Evolutionary conservation across 1,140 invertebrate genomes (phyloP), one percentile per base, ranked within the genome.

Genomic region (Heliothis virescens): DNA sequence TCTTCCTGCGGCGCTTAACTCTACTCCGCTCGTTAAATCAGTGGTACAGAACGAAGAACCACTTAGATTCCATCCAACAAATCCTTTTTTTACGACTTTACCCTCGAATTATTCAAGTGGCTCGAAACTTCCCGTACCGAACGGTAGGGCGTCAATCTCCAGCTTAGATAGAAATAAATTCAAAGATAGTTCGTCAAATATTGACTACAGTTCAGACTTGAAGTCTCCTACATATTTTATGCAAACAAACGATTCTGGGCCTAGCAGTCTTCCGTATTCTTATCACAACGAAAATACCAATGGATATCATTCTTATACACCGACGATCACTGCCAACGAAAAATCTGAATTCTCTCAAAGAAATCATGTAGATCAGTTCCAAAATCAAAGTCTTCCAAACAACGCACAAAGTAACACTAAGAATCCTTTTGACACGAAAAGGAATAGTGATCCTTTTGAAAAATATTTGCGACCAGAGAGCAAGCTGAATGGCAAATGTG

Each of bases 71-170:
- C 92, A 94, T 80, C 93, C 92, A 48, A 93, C 93, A 47, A 94
- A 94, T 83, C 93, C 93, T 55, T 94, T 94, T 87, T 94, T 94
- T 83, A 93, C 92, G 62, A 93, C 92, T 75, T 86, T 94, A 83
- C 92, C 91, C 55, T 89, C 89, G 55, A 94, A 90, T 86, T 88
- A 93, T 81, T 88, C 90, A 52, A 93, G 87, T 89, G 76, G 87
- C 90, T 94, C 93, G 80, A 93, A 90, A 90, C 83, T 95, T 73
- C 93, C 92, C 10, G 86, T 95, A 81, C 92, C 93, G 74, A 94
- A 93, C 62, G 90, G 91, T 50, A 90, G 86, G 88, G 41, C 89
- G 10, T 82, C 88, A 18, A 82, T 88, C 59, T 82, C 90, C 65
- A 88, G 82, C 55, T 83, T 92, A 89, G 91, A 93, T 90, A 94